These are phyloP conservation scores for Drepana falcataria DNA, from an alignment of 2,888 invertebrate genomes.

Conservation along the genomic window DNA sequence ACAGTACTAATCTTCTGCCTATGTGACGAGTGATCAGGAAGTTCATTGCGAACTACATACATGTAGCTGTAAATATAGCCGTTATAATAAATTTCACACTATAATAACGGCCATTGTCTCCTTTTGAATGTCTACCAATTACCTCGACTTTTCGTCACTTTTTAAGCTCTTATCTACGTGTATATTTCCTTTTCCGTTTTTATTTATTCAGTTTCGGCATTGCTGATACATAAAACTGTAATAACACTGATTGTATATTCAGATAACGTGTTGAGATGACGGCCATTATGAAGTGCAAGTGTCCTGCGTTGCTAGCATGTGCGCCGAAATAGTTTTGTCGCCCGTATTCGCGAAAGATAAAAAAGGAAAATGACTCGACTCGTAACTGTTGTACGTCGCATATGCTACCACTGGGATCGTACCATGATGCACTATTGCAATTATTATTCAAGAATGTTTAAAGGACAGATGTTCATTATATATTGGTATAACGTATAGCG, in stretches of 20 bases:
- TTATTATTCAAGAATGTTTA: too few relatives aligned
- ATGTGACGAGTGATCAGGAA: neutral
- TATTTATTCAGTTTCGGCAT: neutral
- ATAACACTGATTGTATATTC: neutral
- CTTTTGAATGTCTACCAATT: neutral
- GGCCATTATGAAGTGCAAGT: neutral
- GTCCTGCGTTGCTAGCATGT: too few relatives aligned
- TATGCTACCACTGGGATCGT: too few relatives aligned
- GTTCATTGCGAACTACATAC: neutral
- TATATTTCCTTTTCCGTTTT: neutral
- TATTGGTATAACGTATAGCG: too few relatives aligned
- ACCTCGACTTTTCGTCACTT: neutral
- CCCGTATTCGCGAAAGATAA: too few relatives aligned
- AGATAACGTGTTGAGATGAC: neutral
- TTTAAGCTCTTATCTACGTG: neutral
- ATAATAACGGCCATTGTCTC: conserved; percentile 4
- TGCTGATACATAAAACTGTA: neutral
- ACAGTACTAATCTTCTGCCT: too few relatives aligned
- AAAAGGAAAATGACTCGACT: neutral
- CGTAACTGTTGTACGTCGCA: too few relatives aligned
- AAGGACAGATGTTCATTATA: too few relatives aligned
- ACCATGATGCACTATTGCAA: too few relatives aligned
- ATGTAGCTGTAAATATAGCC: neutral
- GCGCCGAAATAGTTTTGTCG: too few relatives aligned
- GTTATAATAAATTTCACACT: neutral